phyloP scores from a whole-genome alignment of 2,888 invertebrate genomes.

The Amiota mariae region DNA sequence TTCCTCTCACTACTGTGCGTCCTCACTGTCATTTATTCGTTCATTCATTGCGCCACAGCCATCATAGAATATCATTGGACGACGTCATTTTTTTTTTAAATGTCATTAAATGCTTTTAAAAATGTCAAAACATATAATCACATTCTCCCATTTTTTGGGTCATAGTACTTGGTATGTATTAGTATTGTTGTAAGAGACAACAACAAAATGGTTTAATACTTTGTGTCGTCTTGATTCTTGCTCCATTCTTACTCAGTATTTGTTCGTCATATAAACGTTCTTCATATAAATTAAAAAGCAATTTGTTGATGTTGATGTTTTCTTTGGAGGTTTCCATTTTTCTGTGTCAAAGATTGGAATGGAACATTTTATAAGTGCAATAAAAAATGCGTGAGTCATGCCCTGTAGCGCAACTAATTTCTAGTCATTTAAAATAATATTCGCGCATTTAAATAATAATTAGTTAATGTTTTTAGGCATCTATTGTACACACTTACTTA shows the following conservation, averaged over 20 bases:
- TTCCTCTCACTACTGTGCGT: no score
- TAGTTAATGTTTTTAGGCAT: constrained; percentile 26
- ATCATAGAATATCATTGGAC: background rate
- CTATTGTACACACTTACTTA: constrained; percentile 25
- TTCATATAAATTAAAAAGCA: constrained; percentile 59
- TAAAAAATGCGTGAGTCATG: constrained; percentile 33
- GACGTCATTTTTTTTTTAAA: constrained; percentile 16
- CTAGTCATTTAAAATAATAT: constrained; percentile 52
- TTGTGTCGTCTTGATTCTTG: background rate
- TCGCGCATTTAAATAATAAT: constrained; percentile 57
- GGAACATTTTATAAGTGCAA: constrained; percentile 21
- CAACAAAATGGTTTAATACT: background rate
- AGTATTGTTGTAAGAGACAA: background rate
- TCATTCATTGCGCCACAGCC: background rate
- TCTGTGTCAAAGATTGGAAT: background rate
- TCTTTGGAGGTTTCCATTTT: constrained; percentile 11
- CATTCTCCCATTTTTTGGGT: constrained; percentile 7
- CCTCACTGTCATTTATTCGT: no score
- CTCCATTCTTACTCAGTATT: no score
- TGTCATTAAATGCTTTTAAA: constrained; percentile 45
- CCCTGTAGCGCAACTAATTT: constrained; percentile 20
- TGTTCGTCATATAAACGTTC: no score
- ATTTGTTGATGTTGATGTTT: constrained; percentile 46
- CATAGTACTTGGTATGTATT: constrained; percentile 5
- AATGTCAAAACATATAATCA: constrained; percentile 49